phyloP scores from a whole-genome alignment of 2,797 vertebrate species.

The Lates japonicus region DNA sequence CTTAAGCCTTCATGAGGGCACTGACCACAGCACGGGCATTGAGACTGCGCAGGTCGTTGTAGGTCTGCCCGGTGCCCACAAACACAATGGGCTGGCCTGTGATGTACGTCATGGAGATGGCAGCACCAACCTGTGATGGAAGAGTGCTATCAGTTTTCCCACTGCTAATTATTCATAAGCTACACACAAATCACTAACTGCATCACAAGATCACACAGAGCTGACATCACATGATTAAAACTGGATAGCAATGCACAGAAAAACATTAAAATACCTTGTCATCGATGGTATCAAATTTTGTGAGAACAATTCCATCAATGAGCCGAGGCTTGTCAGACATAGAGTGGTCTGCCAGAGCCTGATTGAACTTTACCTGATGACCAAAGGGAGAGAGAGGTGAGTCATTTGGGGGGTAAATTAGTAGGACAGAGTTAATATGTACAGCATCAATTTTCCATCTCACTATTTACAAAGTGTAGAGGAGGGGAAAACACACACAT shows the following conservation, averaged over 20 bases:
- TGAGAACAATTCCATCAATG: constrained; percentile 98
- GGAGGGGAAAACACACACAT: not conserved
- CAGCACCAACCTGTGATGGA: constrained; percentile 92
- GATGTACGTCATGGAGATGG: constrained; percentile 99
- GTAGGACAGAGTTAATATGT: constrained; percentile 11
- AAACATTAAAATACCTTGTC: constrained; percentile 89
- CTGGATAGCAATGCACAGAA: fast-evolving
- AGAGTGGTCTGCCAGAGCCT: constrained; percentile 97
- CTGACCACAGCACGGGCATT: constrained; percentile 96
- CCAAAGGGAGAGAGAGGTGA: constrained; percentile 1
- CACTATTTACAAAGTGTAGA: not conserved
- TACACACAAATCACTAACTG: not conserved
- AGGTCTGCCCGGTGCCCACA: constrained; percentile 98
- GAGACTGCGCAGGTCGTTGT: constrained; percentile 98
- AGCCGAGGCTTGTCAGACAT: constrained; percentile 95
- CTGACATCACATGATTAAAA: not conserved
- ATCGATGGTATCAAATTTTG: constrained; percentile 99
- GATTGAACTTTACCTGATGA: constrained; percentile 97
- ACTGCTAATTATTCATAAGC: constrained; percentile 1
- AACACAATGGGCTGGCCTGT: constrained; percentile 99
- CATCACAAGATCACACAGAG: not conserved
- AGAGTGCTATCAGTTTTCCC: constrained; percentile 14
- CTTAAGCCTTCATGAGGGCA: constrained; percentile 98
- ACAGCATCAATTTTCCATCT: not conserved
- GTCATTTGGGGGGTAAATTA: constrained; percentile 22